Base-by-base conservation (phyloP, 2,797 vertebrate species). In the Emys orbicularis region DNA sequence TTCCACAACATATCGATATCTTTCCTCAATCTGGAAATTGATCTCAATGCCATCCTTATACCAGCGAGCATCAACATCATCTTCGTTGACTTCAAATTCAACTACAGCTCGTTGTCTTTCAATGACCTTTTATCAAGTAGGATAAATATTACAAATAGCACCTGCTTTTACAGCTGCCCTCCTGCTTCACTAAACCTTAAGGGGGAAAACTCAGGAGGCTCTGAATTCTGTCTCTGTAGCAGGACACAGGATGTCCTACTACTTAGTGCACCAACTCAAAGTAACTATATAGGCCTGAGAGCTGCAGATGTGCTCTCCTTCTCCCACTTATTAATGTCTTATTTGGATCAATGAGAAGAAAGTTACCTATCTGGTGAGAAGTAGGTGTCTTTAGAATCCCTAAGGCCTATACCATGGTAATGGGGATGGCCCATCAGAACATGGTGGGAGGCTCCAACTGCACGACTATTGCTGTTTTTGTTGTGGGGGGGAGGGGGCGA, bases 71-170 rank as follows among this genome's bases (percentile, higher is more conserved):
- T 99, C 99, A 57, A 99, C 98, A 49, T 99, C 99, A 12, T 99
- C 99, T 97, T 99, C 99, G 76, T 99, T 99, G 93, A 99, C 99
- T 96, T 99, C 99, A 96, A 99, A 99, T 96, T 99, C 99, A 89
- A 99, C 97, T 19, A 99, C 98, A 56, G 99, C 98, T 96, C 98
- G 98, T 93, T 99, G 99, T 96, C 98, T 99, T 93, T 99, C 99
- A 95, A 99, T 98, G 87, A 99, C 98, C 99, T 99, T 93, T 93
- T 41, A 84, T 50, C 5, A 96, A 90, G 34, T 52, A 90, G 8
- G 90, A 72, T 47, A 95, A 89, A 84, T 34, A 83, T 84, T 52
- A 95, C 76, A 96, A 91, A 86, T 21, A 61, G 1, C 16, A 47
- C 56, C 81, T 90, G 1, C 1, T 84, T 95, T 85, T 57, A 57